Evolutionary conservation across 2,888 invertebrate genomes (phyloP).

Genomic region (Biston stratarius): DNA sequence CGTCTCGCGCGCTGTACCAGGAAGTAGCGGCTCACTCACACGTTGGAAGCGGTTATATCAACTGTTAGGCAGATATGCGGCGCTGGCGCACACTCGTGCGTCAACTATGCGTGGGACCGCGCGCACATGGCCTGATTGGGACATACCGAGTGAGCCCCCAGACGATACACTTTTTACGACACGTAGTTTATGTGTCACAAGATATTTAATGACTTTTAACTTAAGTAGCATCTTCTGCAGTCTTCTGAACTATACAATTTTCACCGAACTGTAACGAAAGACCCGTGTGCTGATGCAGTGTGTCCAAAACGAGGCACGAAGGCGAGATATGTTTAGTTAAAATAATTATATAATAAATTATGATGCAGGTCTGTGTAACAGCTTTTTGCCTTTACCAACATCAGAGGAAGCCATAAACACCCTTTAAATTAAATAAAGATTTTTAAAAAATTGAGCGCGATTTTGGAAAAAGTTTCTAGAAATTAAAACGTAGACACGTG

Average conservation of each 20-base stretch:
- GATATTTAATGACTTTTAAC: conserved; percentile 54
- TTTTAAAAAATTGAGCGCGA: too few relatives aligned
- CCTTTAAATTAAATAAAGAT: too few relatives aligned
- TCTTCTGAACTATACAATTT: conserved; percentile 11
- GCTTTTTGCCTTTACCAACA: too few relatives aligned
- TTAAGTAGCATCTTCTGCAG: conserved; percentile 26
- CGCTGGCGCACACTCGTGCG: conserved; percentile 83
- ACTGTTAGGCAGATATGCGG: conserved; percentile 68
- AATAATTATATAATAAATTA: too few relatives aligned
- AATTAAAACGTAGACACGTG: too few relatives aligned
- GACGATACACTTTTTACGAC: conserved; percentile 82
- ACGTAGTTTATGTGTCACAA: conserved; percentile 67
- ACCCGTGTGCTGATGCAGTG: too few relatives aligned
- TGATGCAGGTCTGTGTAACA: too few relatives aligned
- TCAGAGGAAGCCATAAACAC: too few relatives aligned
- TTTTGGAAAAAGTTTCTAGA: too few relatives aligned
- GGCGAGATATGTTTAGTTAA: too few relatives aligned
- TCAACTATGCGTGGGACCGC: conserved; percentile 83
- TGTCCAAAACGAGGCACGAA: too few relatives aligned
- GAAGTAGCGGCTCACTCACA: conserved; percentile 83
- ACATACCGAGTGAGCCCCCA: conserved; percentile 82
- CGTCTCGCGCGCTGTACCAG: conserved; percentile 83
- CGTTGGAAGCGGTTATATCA: conserved; percentile 61
- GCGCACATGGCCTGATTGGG: conserved; percentile 85
- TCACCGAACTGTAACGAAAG: not conserved